Evolutionary conservation across 2,113 vertebrate species (phyloP).

Genomic region (Peromyscus polionotus): DNA sequence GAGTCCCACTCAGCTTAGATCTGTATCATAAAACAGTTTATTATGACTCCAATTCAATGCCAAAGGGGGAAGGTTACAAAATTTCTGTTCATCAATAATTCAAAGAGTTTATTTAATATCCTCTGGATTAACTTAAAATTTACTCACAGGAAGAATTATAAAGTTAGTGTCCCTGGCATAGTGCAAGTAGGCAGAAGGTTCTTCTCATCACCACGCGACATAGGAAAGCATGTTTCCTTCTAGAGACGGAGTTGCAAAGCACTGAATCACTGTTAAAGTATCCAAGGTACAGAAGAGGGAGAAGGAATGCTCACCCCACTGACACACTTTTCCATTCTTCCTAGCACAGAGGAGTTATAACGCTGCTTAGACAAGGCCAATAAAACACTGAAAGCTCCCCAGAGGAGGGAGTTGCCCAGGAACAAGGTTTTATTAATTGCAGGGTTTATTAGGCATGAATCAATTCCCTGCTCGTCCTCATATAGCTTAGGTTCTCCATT

Average conservation of each 20-base stretch:
- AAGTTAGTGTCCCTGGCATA: background rate
- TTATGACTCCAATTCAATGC: slow-evolving; percentile 4
- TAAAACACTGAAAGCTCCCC: slow-evolving; percentile 79
- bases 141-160: slow-evolving; percentile 20
- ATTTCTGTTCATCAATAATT: background rate
- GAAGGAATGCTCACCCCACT: slow-evolving; percentile 54
- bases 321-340: slow-evolving; percentile 66
- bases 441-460: slow-evolving; percentile 83
- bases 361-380: slow-evolving; percentile 72
- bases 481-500: slow-evolving; percentile 64
- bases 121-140: slow-evolving; percentile 39
- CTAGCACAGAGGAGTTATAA: slow-evolving; percentile 67
- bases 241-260: background rate
- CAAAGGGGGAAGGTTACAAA: background rate
- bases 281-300: slow-evolving; percentile 2
- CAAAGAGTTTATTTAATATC: slow-evolving; percentile 5
- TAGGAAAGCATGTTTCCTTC: slow-evolving; percentile 32
- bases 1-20: slow-evolving; percentile 13
- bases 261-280: slow-evolving; percentile 46
- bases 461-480: slow-evolving; percentile 60
- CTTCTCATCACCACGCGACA: background rate
- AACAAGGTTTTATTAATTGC: slow-evolving; percentile 83
- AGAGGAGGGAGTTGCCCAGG: slow-evolving; percentile 65
- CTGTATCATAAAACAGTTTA: background rate
- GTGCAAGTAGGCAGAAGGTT: background rate